Percentiles rank a stretch among this genome's conserved stretches.
Conservation (phyloP, 2,797 vertebrate genomes). For the Bryconaethiops microstoma region DNA sequence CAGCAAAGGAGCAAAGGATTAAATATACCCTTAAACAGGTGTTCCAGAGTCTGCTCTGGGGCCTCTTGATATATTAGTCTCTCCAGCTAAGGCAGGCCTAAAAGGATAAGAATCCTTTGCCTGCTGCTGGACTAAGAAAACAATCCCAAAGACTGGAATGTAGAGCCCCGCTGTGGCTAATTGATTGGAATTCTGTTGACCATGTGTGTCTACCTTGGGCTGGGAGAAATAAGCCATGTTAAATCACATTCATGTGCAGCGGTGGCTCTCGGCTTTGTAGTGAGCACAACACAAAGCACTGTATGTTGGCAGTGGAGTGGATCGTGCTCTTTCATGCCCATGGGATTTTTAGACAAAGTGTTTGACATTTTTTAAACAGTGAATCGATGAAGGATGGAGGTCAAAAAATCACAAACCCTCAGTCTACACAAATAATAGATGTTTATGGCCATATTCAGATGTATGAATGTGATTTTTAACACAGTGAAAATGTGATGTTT, state of each 20-base stretch:
- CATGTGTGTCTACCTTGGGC: slow-evolving; percentile 54
- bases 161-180: slow-evolving; percentile 70
- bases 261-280: slow-evolving; percentile 44
- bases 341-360: slow-evolving; percentile 11
- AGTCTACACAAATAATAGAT: no score
- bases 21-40: slow-evolving; percentile 64
- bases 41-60: slow-evolving; percentile 63
- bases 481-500: no score
- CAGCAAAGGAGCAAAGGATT: slow-evolving; percentile 55
- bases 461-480: no score
- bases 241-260: slow-evolving; percentile 52
- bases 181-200: slow-evolving; percentile 71
- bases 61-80: slow-evolving; percentile 65
- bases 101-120: slow-evolving; percentile 58
- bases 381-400: neutral
- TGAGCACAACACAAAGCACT: slow-evolving; percentile 23
- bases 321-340: slow-evolving; percentile 4
- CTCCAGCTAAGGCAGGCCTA: slow-evolving; percentile 54
- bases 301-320: slow-evolving; percentile 4
- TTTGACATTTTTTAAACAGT: neutral
- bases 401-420: neutral
- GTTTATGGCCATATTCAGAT: no score
- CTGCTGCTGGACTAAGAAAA: slow-evolving; percentile 62
- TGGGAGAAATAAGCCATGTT: slow-evolving; percentile 52
- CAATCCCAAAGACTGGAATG: slow-evolving; percentile 69